These are phyloP conservation scores for Brachionus asplanchnoidis DNA, from an alignment of 1,140 invertebrate species.

Conservation along the genomic window DNA sequence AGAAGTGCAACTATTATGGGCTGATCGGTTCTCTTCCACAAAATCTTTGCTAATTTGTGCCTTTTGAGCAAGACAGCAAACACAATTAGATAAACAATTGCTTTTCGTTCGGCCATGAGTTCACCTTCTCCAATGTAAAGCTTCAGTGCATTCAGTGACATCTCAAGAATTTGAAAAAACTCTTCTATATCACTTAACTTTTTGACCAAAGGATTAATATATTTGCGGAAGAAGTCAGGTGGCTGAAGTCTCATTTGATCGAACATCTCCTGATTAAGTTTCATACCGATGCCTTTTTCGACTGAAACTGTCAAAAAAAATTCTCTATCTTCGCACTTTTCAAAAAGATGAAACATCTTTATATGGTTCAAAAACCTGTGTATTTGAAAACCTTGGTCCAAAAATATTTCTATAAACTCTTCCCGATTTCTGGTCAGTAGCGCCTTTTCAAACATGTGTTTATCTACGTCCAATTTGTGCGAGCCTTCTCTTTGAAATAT, in stretches of 20 bases:
- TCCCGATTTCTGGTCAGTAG: constrained; percentile 54
- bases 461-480: neutral
- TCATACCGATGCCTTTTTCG: constrained; percentile 53
- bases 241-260: constrained; percentile 15
- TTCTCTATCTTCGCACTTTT: constrained; percentile 52
- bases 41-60: constrained; percentile 52
- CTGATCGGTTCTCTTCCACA: constrained; percentile 57
- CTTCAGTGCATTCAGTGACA: neutral
- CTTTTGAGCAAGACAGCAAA: constrained; percentile 55
- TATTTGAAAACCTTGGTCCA: constrained; percentile 56
- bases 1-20: constrained; percentile 56
- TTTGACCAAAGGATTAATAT: neutral
- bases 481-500: constrained; percentile 53
- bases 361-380: constrained; percentile 55
- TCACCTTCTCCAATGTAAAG: constrained; percentile 2
- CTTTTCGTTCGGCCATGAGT: constrained; percentile 12
- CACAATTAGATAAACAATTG: constrained; percentile 47
- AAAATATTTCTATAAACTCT: constrained; percentile 58
- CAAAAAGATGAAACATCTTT: constrained; percentile 52
- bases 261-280: constrained; percentile 37
- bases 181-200: constrained; percentile 1
- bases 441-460: constrained; percentile 54
- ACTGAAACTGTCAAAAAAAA: constrained; percentile 56
- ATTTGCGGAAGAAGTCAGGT: neutral
- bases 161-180: constrained; percentile 11